Conservation (phyloP, 2,888 invertebrate species). For the Cryptophagus acutangulus region DNA sequence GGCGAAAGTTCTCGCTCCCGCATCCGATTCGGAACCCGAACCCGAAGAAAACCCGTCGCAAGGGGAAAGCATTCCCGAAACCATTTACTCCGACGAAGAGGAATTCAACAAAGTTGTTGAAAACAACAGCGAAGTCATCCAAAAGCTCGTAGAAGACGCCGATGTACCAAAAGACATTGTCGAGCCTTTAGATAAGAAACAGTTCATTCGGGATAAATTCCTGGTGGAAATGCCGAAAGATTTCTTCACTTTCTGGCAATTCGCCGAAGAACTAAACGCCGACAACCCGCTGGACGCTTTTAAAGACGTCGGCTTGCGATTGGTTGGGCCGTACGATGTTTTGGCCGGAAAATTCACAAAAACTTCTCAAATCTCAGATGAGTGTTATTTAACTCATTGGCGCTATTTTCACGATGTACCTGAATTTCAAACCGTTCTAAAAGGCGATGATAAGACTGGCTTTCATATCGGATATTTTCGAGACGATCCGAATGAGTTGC, state of each 20-base stretch:
- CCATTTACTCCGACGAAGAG: neutral
- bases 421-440: constrained; percentile 82
- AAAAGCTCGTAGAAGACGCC: neutral
- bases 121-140: neutral
- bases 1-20: too few species aligned
- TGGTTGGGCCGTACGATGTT: constrained; percentile 88
- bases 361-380: constrained; percentile 36
- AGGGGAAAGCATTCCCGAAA: too few species aligned
- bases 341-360: constrained; percentile 59
- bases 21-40: too few species aligned
- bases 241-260: constrained; percentile 80
- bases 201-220: constrained; percentile 68
- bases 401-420: constrained; percentile 92
- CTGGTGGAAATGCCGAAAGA: constrained; percentile 84
- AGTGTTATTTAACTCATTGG: constrained; percentile 74
- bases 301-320: constrained; percentile 59
- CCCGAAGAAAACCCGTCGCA: neutral
- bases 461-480: constrained; percentile 88
- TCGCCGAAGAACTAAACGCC: constrained; percentile 56
- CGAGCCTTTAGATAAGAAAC: constrained; percentile 32
- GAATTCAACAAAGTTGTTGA: neutral
- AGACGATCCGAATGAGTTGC: constrained; percentile 70
- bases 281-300: constrained; percentile 60
- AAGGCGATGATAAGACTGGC: constrained; percentile 62
- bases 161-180: neutral